phyloP scores from a whole-genome alignment of 64 coral and sea anemone genomes.

The Astreopora myriophthalma region DNA sequence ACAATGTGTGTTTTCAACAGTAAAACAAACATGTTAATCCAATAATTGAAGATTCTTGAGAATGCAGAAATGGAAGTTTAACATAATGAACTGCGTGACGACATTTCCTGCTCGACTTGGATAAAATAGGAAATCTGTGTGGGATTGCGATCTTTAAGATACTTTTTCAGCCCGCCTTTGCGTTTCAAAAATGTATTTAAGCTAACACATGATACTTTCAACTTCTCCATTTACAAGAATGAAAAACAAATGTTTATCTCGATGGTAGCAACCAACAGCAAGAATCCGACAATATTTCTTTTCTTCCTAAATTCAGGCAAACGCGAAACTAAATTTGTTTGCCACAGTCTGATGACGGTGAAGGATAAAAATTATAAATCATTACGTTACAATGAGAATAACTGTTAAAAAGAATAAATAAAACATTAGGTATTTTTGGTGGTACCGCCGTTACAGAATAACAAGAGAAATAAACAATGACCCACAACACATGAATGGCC shows the following conservation, averaged over 20 bases:
- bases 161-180: not conserved
- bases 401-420: not conserved
- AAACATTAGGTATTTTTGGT: not conserved
- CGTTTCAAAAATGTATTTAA: conserved; percentile 13
- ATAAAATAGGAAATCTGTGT: not conserved
- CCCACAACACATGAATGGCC: too few species aligned
- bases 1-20: not conserved
- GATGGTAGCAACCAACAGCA: not conserved
- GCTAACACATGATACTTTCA: not conserved
- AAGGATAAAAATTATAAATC: not conserved
- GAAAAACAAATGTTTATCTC: not conserved
- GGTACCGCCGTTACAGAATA: not conserved
- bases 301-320: not conserved
- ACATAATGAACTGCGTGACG: too few species aligned
- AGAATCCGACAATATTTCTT: not conserved
- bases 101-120: not conserved
- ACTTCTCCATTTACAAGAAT: not conserved
- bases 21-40: not conserved
- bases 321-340: not conserved
- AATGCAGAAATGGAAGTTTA: not conserved
- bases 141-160: not conserved
- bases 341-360: not conserved
- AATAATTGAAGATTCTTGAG: not conserved
- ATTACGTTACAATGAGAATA: not conserved
- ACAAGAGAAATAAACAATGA: not conserved